These are phyloP conservation scores for Corythoichthys intestinalis DNA, from an alignment of 2,113 vertebrate genomes.

Conservation along the genomic window DNA sequence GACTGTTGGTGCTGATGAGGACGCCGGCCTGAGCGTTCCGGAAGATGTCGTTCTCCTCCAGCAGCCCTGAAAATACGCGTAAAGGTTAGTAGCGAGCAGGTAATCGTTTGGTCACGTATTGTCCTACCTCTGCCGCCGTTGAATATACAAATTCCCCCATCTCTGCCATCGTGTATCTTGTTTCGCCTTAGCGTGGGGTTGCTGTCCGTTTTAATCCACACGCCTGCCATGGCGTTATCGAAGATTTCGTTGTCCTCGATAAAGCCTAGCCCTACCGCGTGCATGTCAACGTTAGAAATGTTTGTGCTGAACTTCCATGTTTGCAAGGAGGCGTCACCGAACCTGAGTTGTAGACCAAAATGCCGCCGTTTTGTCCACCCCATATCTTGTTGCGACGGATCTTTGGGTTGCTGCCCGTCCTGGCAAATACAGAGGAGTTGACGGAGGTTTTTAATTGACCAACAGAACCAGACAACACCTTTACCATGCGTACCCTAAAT, in stretches of 20 bases:
- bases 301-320: not conserved
- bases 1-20: slow-evolving; percentile 98
- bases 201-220: slow-evolving; percentile 99
- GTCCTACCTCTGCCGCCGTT: slow-evolving; percentile 89
- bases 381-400: slow-evolving; percentile 99
- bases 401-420: slow-evolving; percentile 99
- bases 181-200: slow-evolving; percentile 98
- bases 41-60: slow-evolving; percentile 99
- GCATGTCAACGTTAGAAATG: not conserved
- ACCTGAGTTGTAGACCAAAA: slow-evolving; percentile 99
- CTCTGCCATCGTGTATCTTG: slow-evolving; percentile 97
- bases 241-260: slow-evolving; percentile 99
- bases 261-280: slow-evolving; percentile 85
- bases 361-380: slow-evolving; percentile 98
- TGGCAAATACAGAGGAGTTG: slow-evolving; percentile 42
- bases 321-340: not conserved
- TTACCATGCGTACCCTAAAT: too few species aligned
- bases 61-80: slow-evolving; percentile 74
- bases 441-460: too few species aligned
- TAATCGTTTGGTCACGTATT: fast-evolving
- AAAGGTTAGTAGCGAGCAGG: not conserved
- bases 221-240: slow-evolving; percentile 98
- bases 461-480: too few species aligned
- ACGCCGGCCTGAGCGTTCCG: slow-evolving; percentile 97
- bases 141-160: slow-evolving; percentile 99